Evolutionary conservation across 2,113 vertebrate genomes (phyloP).

Genomic region (Butorides virescens): DNA sequence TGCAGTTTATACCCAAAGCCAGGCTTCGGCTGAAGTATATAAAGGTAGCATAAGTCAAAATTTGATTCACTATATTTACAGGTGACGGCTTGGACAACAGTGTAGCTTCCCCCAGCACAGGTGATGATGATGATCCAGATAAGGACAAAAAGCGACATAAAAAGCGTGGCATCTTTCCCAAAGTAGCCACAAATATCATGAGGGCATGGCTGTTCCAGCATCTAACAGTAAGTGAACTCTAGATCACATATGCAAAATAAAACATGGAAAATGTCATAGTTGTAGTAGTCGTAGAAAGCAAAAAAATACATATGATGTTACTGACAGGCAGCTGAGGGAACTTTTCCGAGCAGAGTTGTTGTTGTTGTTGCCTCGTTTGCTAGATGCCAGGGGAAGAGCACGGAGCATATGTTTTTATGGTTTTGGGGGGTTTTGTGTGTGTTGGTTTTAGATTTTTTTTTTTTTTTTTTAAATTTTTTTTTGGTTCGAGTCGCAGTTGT

Average conservation of each 20-base stretch:
- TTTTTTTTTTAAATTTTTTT: neutral
- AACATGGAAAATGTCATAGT: conserved; percentile 74
- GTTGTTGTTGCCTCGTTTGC: conserved; percentile 39
- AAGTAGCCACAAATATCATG: conserved; percentile 99
- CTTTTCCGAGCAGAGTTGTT: neutral
- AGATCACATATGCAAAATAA: conserved; percentile 78
- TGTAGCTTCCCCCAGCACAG: conserved; percentile 98
- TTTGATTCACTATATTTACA: conserved; percentile 89
- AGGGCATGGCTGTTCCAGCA: conserved; percentile 99
- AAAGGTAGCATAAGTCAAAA: conserved; percentile 85
- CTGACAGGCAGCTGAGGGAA: conserved; percentile 36
- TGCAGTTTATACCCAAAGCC: conserved; percentile 78
- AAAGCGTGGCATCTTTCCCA: conserved; percentile 99
- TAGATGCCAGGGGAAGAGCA: conserved; percentile 20
- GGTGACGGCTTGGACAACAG: conserved; percentile 99
- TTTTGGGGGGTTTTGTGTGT: neutral
- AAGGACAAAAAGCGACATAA: conserved; percentile 99
- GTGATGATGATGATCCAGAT: conserved; percentile 99
- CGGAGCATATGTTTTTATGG: neutral
- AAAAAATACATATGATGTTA: conserved; percentile 37
- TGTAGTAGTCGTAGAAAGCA: conserved; percentile 58
- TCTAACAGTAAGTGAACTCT: conserved; percentile 94
- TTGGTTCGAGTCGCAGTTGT: neutral
- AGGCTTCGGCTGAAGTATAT: conserved; percentile 78
- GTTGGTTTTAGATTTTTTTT: conserved; percentile 9